Conservation (phyloP, 2,797 vertebrate species). For the Galagoides demidoff region DNA sequence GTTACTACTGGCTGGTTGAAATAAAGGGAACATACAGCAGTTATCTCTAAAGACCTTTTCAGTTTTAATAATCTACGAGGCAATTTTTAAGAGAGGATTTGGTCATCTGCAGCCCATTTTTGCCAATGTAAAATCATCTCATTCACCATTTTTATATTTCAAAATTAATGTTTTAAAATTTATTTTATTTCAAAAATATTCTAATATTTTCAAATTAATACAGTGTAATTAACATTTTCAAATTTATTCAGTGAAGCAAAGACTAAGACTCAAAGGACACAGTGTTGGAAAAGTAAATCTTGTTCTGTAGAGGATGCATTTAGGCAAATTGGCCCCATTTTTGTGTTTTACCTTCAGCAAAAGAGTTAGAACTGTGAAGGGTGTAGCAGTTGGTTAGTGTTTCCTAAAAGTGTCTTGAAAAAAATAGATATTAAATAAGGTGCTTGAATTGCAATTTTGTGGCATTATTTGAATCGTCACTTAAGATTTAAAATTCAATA, state of each 20-base stretch:
- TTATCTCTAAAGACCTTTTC: not conserved
- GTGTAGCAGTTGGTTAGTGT: not conserved
- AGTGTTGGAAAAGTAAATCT: not conserved
- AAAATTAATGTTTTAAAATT: not conserved
- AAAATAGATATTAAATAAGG: not conserved
- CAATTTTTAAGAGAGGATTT: not conserved
- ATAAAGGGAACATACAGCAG: not conserved
- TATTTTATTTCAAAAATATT: not conserved
- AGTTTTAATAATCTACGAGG: not conserved
- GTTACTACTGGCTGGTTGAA: not conserved
- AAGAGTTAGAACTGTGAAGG: not conserved
- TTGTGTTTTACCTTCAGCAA: not conserved
- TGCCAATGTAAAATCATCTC: not conserved
- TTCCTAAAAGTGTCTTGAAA: not conserved
- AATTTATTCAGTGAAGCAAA: not conserved
- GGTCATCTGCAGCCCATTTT: not conserved
- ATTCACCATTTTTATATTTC: not conserved
- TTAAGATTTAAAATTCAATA: slow-evolving; percentile 62
- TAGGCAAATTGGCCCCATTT: not conserved
- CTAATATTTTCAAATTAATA: not conserved
- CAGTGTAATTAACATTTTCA: not conserved
- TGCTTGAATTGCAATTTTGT: not conserved
- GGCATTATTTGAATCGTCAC: not conserved
- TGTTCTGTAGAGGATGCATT: not conserved
- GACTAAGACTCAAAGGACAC: not conserved